A percentile compares a stretch with the other conserved stretches of the same genome.
Evolutionary conservation across 2,888 invertebrate genomes (phyloP).

Genomic region (Limenitis camilla): DNA sequence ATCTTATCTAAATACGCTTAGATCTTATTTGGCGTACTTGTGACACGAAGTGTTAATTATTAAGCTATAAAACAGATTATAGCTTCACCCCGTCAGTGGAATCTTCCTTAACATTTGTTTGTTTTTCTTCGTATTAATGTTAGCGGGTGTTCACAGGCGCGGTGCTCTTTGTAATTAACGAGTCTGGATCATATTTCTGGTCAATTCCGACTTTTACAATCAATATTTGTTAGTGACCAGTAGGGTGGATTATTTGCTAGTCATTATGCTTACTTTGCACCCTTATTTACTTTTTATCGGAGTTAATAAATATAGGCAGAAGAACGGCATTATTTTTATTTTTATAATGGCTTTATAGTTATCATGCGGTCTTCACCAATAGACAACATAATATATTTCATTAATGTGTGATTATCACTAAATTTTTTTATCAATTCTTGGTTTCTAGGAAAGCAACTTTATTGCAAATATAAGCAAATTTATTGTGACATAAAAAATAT

Average conservation of each 20-base stretch:
- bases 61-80: background rate
- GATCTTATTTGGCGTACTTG: too few species aligned
- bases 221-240: constrained; percentile 22
- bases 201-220: constrained; percentile 16
- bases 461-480: too few species aligned
- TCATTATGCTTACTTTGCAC: constrained; percentile 11
- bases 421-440: too few species aligned
- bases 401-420: too few species aligned
- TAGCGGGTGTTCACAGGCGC: constrained; percentile 18
- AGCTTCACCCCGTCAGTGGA: background rate
- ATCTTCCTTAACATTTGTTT: constrained; percentile 6
- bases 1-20: too few species aligned
- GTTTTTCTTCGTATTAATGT: constrained; percentile 17
- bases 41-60: background rate
- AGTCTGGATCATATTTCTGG: constrained; percentile 17
- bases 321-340: too few species aligned
- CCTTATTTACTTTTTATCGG: background rate
- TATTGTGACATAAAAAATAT: too few species aligned
- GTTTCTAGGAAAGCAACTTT: too few species aligned
- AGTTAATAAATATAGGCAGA: background rate
- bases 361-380: too few species aligned
- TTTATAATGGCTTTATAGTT: too few species aligned
- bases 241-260: constrained; percentile 10
- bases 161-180: constrained; percentile 23
- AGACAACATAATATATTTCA: too few species aligned